Evolutionary conservation across 2,113 vertebrate genomes (phyloP), one percentile per base, ranked within the genome.

Genomic region (Cyprinodon brontotheroides): DNA sequence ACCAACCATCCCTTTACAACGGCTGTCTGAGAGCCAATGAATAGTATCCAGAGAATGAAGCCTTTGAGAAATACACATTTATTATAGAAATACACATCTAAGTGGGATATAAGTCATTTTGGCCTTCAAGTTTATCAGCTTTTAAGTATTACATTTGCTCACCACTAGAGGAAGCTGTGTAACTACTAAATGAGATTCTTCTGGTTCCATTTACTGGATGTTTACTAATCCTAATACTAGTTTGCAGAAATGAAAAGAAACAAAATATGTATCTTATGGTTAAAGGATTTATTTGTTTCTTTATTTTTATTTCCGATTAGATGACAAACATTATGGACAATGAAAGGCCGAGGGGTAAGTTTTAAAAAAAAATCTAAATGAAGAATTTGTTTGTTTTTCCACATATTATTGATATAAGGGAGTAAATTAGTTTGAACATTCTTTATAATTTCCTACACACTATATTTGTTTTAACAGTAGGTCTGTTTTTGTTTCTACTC

Each of bases 161-260:
- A 41, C 76, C 88, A 79, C 70, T 41, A 83, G 89, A 82, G 81
- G 79, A 70, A 45, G 61, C 53, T 72, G 50, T 65, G 22, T 2
- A 61, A 3, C 73, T 66, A 14, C 41, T 65, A 4, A 9, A 40
- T 14, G 14, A 73, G n/a, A 36, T 43, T 10, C 43, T n/a, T 22
- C 9, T 20, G 10, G 11, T 11, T 40, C 20, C 39, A n/a, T 20
- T 64, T 20, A 20, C 11, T 9, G 12, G 3, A 36, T 12, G 13
- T 61, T 22, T 14, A 12, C 60, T 36, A 12, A 6, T 38, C 15
- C 36, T 17, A 1, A 22, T 22, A 29, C 57, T 11, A 60, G 22
- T 29, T 22, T 1, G 37, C 11, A 38, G 36, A 62, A 13, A 17
- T 38, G 17, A 11, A 41, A 64, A 17, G 38, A 14, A 41, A 20